Percentiles rank a stretch among this genome's conserved stretches.
These are phyloP conservation scores for Stenolophus ochropezus DNA, from an alignment of 2,888 invertebrate genomes.

Conservation along the genomic window DNA sequence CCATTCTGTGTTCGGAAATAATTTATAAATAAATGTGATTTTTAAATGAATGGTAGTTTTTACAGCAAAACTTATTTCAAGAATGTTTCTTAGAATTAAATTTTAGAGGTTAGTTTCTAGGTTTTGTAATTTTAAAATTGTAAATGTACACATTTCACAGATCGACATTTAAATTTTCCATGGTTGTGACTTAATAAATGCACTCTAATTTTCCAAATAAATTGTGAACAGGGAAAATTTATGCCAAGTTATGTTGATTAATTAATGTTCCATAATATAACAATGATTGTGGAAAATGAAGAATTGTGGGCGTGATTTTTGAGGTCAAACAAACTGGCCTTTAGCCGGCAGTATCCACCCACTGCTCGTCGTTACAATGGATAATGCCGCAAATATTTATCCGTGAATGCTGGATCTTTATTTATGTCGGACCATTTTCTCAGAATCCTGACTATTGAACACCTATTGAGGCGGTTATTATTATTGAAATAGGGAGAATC, in stretches of 20 bases:
- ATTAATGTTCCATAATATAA: background rate
- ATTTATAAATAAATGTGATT: no score
- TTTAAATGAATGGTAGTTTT: no score
- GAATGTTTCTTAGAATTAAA: no score
- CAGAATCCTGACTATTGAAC: background rate
- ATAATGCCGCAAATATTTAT: constrained; percentile 7
- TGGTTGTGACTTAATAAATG: no score
- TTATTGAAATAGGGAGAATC: background rate
- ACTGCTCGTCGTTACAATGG: background rate
- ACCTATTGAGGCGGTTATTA: background rate
- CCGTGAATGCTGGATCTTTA: background rate
- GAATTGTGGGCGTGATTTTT: background rate
- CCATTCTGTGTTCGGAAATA: no score
- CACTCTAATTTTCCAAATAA: background rate
- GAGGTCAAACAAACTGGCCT: constrained; percentile 1
- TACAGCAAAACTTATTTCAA: no score
- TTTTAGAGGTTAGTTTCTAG: no score
- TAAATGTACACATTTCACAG: no score
- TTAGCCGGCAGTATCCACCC: background rate
- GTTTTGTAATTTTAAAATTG: no score
- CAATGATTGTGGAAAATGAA: background rate
- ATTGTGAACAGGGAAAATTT: background rate
- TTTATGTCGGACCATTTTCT: background rate
- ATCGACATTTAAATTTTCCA: no score
- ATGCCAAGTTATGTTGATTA: background rate